Percentiles rank a stretch among this genome's conserved stretches.
phyloP scores from a whole-genome alignment of 2,888 invertebrate genomes.

The Cancer borealis region DNA sequence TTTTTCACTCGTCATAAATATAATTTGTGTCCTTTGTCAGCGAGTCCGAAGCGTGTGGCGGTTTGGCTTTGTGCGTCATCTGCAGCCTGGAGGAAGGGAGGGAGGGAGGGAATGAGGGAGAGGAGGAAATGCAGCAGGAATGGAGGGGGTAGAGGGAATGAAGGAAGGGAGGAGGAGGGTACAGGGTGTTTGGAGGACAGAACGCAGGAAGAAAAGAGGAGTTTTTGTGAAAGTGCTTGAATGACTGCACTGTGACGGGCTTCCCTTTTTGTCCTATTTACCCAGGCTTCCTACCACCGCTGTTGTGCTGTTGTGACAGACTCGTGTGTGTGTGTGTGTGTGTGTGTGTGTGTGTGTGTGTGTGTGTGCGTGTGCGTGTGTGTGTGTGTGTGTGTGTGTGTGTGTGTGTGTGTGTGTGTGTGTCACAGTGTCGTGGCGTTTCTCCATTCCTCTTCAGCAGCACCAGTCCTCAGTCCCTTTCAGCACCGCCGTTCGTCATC shows the following conservation, averaged over 20 bases:
- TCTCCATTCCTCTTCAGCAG: neutral
- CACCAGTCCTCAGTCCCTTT: neutral
- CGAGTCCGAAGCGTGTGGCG: slow-evolving; percentile 28
- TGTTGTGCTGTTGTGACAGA: neutral
- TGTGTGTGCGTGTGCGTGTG: slow-evolving; percentile 27
- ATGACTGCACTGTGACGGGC: slow-evolving; percentile 40
- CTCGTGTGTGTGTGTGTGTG: neutral
- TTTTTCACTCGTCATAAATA: slow-evolving; percentile 45
- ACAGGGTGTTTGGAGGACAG: neutral
- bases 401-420: slow-evolving; percentile 7
- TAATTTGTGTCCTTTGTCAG: slow-evolving; percentile 31
- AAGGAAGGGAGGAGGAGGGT: neutral
- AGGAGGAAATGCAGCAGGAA: neutral
- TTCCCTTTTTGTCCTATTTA: slow-evolving; percentile 41
- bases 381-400: slow-evolving; percentile 29
- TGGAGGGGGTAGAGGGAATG: neutral
- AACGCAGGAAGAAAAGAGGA: neutral
- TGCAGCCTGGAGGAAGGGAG: neutral
- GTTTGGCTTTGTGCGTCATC: neutral
- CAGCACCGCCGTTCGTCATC: neutral
- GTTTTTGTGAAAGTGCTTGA: slow-evolving; percentile 11
- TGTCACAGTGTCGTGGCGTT: neutral
- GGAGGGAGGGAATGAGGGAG: neutral
- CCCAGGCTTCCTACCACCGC: neutral
- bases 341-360: slow-evolving; percentile 32